Conservation (phyloP, 2,797 vertebrate genomes). For the Pseudochirops cupreus region DNA sequence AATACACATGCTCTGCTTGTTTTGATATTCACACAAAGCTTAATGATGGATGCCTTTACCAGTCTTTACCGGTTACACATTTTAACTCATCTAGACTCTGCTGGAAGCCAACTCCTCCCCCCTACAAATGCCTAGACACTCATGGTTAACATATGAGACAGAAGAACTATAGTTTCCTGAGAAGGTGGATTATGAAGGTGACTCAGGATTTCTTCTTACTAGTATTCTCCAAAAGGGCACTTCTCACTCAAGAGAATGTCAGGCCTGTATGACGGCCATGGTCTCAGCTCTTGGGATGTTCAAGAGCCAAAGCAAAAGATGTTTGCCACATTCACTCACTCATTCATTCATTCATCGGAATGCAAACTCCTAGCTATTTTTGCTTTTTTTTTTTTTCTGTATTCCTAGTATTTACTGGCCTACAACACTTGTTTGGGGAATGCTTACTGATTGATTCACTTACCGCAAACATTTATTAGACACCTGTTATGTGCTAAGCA, state of each 20-base stretch:
- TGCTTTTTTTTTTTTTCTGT: neutral
- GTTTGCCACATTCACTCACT: neutral
- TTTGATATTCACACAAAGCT: slow-evolving; percentile 22
- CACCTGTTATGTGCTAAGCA: neutral
- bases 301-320: neutral
- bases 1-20: neutral
- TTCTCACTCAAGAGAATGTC: neutral
- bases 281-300: neutral
- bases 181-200: neutral
- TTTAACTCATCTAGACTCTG: neutral
- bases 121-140: neutral
- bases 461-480: neutral
- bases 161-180: neutral
- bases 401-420: neutral
- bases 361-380: neutral
- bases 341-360: neutral
- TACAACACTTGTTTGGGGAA: neutral
- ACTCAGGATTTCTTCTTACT: neutral
- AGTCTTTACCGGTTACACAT: neutral
- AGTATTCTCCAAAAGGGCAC: neutral
- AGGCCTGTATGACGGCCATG: neutral
- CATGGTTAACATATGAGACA: neutral
- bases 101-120: slow-evolving; percentile 20
- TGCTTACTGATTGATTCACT: neutral
- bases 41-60: slow-evolving; percentile 13